Conservation (phyloP, 2,797 vertebrate genomes). For the Acomys russatus region DNA sequence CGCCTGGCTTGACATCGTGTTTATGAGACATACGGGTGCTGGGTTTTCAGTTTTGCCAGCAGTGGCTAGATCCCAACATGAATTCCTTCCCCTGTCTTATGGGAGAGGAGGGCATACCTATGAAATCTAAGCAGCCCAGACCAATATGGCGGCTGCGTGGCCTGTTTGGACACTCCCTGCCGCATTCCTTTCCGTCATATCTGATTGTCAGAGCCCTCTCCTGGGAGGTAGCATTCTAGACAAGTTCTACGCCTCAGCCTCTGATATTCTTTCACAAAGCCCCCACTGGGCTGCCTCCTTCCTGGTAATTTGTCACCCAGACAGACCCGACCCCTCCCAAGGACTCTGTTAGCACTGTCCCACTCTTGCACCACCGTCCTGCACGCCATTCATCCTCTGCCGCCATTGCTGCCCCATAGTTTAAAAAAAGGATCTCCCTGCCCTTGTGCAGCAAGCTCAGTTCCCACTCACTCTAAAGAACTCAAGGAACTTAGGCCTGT, state of each 20-base stretch:
- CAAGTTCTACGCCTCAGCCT: background rate
- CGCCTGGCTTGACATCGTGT: background rate
- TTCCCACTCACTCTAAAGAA: background rate
- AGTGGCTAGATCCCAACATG: background rate
- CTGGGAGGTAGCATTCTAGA: background rate
- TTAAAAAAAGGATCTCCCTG: too few species aligned
- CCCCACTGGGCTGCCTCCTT: background rate
- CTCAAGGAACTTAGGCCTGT: too few species aligned
- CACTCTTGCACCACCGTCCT: accelerated
- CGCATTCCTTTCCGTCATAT: background rate
- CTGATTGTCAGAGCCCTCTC: background rate
- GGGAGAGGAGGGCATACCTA: background rate
- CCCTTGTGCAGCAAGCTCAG: background rate
- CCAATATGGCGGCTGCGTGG: too few species aligned
- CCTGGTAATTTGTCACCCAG: background rate
- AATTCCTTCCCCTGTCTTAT: background rate
- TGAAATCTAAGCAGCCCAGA: background rate
- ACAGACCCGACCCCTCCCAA: background rate
- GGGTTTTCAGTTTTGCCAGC: background rate
- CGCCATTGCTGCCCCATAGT: background rate
- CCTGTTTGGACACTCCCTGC: background rate
- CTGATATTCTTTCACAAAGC: background rate
- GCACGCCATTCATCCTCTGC: background rate
- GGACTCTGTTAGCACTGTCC: background rate
- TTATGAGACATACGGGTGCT: too few species aligned